Evolutionary conservation across 2,113 vertebrate species (phyloP).

Genomic region (Egretta garzetta): DNA sequence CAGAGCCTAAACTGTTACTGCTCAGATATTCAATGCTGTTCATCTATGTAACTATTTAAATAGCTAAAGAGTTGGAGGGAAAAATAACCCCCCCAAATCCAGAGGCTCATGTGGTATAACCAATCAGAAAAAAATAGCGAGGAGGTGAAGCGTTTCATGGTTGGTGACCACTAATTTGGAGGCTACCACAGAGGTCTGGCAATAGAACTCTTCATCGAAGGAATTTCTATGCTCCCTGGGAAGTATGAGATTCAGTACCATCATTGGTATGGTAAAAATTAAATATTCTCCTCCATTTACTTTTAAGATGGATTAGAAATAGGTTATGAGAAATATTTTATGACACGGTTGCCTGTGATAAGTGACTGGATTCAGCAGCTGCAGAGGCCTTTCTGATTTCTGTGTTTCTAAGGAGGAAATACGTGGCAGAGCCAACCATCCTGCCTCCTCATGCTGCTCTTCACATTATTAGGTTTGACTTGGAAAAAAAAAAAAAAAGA

Average conservation of each 20-base stretch:
- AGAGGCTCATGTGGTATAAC: neutral
- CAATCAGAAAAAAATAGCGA: neutral
- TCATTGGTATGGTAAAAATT: neutral
- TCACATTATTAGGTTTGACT: neutral
- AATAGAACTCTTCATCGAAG: neutral
- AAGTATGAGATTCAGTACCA: neutral
- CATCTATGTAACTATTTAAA: neutral
- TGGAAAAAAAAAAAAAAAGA: neutral
- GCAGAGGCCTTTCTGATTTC: neutral
- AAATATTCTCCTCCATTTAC: neutral
- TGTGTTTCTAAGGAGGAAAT: neutral
- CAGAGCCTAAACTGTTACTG: neutral
- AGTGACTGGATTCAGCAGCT: neutral
- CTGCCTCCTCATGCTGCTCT: neutral
- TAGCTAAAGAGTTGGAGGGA: neutral
- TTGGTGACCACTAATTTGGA: neutral
- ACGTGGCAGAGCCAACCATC: neutral
- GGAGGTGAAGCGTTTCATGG: neutral
- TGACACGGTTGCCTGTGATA: neutral
- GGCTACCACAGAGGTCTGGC: neutral
- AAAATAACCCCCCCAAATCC: neutral
- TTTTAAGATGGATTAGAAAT: neutral
- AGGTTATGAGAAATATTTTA: neutral
- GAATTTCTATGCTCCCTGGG: rapidly evolving
- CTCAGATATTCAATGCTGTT: neutral